Evolutionary conservation across 2,888 invertebrate genomes (phyloP), one percentile per base, ranked within the genome.

Genomic region (Drosophila setosimentum): DNA sequence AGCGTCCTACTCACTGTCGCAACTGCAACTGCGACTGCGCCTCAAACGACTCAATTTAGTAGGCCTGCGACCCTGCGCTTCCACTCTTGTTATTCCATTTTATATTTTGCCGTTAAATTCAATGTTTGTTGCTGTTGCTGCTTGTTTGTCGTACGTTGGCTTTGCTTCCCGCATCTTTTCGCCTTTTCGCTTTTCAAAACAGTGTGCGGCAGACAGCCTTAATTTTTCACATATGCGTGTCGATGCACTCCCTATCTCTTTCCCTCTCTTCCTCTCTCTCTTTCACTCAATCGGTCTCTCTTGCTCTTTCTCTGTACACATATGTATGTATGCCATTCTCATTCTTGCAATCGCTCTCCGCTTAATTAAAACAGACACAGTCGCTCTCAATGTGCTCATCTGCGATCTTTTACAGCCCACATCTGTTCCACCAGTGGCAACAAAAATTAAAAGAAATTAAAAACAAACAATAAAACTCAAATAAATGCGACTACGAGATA

Each of bases 201-300:
- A 78, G 60, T 73, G 54, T 55, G 61, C 72, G 65, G 48, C 75
- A 67, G 71, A 45, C 77, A 80, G 73, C 83, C 83, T 83, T 83
- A 87, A 90, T 87, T 87, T 87, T 90, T 82, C 87, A 87, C 87
- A 87, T 89, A 89, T 90, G 87, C 82, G 70, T 73, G 71, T 69
- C 82, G 71, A 53, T 68, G 70, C 70, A 69, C 49, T 33, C 21
- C 21, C 8, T 3, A 5, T 11, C 42, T 42, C 2, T 42, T 21
- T 11, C 5, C 7, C n/a, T 21, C 18, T 7, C 10, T 4, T 10
- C n/a, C 2, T 11, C 21, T 11, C 21, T 13, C 30, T 45, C 16
- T 55, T 40, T 24, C 32, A 30, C 37, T 50, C 45, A 45, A 13
- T 40, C 48, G 3, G 30, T 21, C 53, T 18, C 72, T 60, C 35